Evolutionary conservation across 1,140 invertebrate species (phyloP).

Genomic region (Anastrepha obliqua): DNA sequence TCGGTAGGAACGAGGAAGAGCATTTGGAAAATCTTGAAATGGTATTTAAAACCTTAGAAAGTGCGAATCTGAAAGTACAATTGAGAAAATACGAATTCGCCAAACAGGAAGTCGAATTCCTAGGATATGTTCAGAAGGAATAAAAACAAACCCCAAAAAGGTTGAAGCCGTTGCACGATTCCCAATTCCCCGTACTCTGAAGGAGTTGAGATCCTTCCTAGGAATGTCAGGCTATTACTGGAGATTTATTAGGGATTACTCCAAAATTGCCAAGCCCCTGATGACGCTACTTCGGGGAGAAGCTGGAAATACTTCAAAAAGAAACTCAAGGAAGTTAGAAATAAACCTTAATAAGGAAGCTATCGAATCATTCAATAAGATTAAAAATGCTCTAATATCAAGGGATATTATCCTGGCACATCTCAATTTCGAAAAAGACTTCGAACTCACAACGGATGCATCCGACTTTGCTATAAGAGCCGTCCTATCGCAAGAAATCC

Average conservation of each 20-base stretch:
- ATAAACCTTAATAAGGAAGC: too few relatives aligned
- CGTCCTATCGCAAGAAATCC: background rate
- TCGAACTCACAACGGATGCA: conserved; percentile 20
- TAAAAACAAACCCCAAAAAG: background rate
- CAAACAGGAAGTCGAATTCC: background rate
- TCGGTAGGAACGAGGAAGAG: conserved; percentile 34
- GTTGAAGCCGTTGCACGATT: background rate
- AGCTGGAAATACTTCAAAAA: too few relatives aligned
- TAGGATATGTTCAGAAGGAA: background rate
- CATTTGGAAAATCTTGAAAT: conserved; percentile 45
- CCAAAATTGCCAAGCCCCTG: background rate
- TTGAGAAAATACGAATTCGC: conserved; percentile 29
- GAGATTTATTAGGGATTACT: background rate
- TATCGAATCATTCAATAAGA: too few relatives aligned
- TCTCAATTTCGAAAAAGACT: background rate
- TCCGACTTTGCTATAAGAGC: conserved; percentile 1
- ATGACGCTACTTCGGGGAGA: background rate
- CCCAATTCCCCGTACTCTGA: background rate
- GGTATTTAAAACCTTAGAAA: conserved; percentile 38
- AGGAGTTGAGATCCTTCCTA: background rate
- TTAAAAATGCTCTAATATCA: too few relatives aligned
- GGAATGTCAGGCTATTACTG: background rate
- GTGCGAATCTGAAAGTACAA: conserved; percentile 22
- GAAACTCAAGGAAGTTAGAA: too few relatives aligned
- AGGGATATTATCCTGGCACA: too few relatives aligned